Percentiles rank a stretch among this genome's conserved stretches.
Conservation (phyloP, 2,888 invertebrate species). For the Zootermopsis nevadensis region DNA sequence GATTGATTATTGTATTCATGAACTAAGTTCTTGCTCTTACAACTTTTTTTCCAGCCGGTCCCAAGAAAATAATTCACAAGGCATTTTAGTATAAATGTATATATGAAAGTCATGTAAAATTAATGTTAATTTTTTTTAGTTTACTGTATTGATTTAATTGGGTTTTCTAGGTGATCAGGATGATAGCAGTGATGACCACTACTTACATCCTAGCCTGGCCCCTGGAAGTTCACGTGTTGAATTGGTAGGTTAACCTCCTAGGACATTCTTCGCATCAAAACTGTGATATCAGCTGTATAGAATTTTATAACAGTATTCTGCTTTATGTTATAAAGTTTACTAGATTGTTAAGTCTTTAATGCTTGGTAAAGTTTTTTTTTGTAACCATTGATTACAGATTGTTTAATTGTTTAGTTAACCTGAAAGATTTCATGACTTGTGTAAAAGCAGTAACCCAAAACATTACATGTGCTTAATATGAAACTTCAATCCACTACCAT, state of each 20-base stretch:
- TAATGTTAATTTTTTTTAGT: no score
- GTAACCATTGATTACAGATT: background rate
- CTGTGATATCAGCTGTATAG: constrained; percentile 3
- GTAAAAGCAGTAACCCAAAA: no score
- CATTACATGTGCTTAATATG: no score
- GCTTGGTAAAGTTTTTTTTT: background rate
- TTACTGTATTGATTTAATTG: background rate
- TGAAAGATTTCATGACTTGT: background rate
- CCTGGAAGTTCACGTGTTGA: constrained; percentile 70
- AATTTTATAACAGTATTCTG: background rate
- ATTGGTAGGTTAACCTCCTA: constrained; percentile 69
- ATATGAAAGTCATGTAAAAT: no score
- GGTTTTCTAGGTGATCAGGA: constrained; percentile 59
- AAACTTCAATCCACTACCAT: background rate
- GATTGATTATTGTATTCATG: no score
- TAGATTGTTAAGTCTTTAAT: background rate
- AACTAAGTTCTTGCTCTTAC: no score
- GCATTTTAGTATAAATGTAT: no score
- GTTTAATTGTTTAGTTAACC: background rate
- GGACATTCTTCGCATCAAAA: constrained; percentile 12
- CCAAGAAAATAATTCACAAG: no score
- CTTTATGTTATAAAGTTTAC: background rate
- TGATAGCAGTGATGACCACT: constrained; percentile 68
- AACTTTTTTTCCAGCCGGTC: no score
- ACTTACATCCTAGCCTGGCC: constrained; percentile 85